Percentiles rank a stretch among this genome's conserved stretches.
phyloP scores from a whole-genome alignment of 2,888 invertebrate genomes.

The Stenoptilia bipunctidactyla region DNA sequence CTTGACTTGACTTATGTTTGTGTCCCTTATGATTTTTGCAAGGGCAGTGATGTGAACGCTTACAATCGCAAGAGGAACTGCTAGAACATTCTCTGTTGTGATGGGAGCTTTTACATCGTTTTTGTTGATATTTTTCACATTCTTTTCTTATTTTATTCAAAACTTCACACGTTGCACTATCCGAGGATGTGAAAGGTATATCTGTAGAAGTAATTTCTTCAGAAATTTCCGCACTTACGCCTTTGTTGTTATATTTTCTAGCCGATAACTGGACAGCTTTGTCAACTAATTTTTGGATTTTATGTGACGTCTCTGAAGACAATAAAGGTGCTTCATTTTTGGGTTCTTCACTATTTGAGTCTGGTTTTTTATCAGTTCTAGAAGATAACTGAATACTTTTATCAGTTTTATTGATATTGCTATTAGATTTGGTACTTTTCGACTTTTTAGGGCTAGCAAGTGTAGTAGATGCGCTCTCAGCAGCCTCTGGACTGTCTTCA shows the following conservation, averaged over 20 bases:
- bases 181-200: slow-evolving; percentile 41
- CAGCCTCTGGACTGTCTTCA: slow-evolving; percentile 33
- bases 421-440: background rate
- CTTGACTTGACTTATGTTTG: slow-evolving; percentile 27
- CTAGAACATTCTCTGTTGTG: slow-evolving; percentile 29
- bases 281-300: slow-evolving; percentile 17
- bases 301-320: background rate
- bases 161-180: slow-evolving; percentile 47
- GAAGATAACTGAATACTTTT: too few relatives aligned
- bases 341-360: slow-evolving; percentile 1
- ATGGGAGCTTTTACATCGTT: slow-evolving; percentile 29
- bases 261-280: slow-evolving; percentile 34
- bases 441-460: slow-evolving; percentile 12
- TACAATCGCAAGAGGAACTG: slow-evolving; percentile 32
- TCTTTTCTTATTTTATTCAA: slow-evolving; percentile 51
- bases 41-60: slow-evolving; percentile 30
- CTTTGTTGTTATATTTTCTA: slow-evolving; percentile 18
- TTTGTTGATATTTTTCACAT: slow-evolving; percentile 55
- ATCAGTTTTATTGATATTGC: background rate
- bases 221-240: slow-evolving; percentile 30
- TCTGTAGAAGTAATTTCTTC: slow-evolving; percentile 40
- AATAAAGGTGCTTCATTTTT: too few relatives aligned
- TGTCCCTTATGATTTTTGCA: slow-evolving; percentile 43
- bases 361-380: background rate
- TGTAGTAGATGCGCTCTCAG: too few relatives aligned